Base-by-base conservation (phyloP, 2,113 vertebrate species). In the Hystrix brachyura region DNA sequence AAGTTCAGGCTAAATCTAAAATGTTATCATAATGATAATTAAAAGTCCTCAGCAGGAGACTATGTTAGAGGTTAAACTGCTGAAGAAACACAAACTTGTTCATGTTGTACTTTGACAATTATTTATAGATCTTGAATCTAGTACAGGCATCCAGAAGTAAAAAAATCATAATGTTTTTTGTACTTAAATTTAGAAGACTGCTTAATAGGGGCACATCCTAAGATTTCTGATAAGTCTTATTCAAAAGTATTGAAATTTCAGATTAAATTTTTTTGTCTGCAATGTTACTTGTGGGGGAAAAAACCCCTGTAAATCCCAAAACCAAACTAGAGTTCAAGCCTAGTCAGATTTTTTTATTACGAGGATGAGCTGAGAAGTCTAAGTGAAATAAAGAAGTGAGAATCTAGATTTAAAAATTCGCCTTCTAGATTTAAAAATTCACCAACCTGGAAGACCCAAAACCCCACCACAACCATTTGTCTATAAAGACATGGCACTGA, bases 401-500 rank as follows among this genome's bases (percentile, higher is more conserved):
- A 94, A 87, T 84, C 25, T 53, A 85, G 59, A 96, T 65, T 85
- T 84, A 92, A 94, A 95, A 95, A 69, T 59, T 79, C 5, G 83
- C 18, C 86, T 90, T 95, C 74, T 85, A 38, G 38, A 38, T 38
- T 38, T 38, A 59, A 89, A 79, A 87, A 83, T 38, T 38, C 38
- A 80, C 18, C 46, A 74, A 43, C 10, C 51, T 79, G 25, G 8
- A 38, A 69, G 14, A 87, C 74, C 43, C 69, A 32, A 15, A 81
- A 59, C 23, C 9, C 7, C 53, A 69, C 19, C 57, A 92, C 60
- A 76, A 57, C 53, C 5, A 21, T 74, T 48, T 81, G 38, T 88
- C 34, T 65, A 12, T 60, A 1, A 65, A 81, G 59, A 82, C 4
- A 23, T 12, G 17, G 5, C 51, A 43, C 3, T 91, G 92, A 83